These are phyloP conservation scores for Lutra lutra DNA, from an alignment of 2,797 vertebrate species.

Conservation along the genomic window DNA sequence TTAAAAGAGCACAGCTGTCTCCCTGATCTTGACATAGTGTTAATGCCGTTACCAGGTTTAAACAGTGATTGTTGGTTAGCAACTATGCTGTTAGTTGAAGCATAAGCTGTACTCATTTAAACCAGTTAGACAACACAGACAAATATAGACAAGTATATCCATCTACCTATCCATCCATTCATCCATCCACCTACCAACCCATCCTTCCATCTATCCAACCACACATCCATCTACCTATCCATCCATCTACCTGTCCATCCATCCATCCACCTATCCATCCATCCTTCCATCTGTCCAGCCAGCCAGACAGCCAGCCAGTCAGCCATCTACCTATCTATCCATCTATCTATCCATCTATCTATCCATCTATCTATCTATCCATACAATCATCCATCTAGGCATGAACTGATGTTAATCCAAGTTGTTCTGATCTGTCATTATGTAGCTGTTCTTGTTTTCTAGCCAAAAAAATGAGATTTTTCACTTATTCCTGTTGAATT, in stretches of 20 bases:
- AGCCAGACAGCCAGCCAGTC: no score
- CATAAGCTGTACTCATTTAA: neutral
- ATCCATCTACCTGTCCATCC: neutral
- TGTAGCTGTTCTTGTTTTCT: neutral
- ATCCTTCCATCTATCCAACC: neutral
- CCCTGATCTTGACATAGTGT: no score
- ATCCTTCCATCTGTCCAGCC: no score
- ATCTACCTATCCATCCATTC: neutral
- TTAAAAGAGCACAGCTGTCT: neutral
- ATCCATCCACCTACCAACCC: neutral
- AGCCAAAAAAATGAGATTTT: neutral
- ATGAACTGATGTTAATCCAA: neutral
- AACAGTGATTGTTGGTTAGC: neutral
- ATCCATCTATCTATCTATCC: neutral
- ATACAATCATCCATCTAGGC: neutral
- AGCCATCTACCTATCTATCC: no score
- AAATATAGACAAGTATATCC: neutral
- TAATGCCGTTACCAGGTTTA: neutral
- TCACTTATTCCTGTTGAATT: neutral
- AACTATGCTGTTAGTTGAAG: neutral
- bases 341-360: neutral
- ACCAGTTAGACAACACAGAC: neutral
- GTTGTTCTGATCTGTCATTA: neutral
- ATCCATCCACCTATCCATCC: neutral
- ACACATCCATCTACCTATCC: neutral